phyloP scores from a whole-genome alignment of 2,113 vertebrate species.

The Sarotherodon lohbergeri region DNA sequence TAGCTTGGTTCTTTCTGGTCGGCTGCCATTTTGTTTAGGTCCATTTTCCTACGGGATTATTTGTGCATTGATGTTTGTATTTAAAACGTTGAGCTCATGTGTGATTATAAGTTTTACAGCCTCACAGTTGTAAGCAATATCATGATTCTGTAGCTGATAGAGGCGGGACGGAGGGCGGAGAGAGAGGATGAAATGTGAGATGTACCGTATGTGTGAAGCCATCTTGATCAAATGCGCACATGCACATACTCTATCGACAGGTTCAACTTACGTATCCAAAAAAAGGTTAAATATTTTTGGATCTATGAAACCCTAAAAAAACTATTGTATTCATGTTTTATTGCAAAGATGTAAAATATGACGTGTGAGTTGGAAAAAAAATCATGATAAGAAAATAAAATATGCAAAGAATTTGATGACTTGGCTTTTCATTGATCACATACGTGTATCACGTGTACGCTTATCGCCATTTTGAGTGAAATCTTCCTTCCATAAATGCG shows the following conservation, averaged over 20 bases:
- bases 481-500: not conserved
- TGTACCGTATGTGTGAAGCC: slow-evolving; percentile 75
- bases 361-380: slow-evolving; percentile 94
- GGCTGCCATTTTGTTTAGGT: slow-evolving; percentile 86
- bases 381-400: slow-evolving; percentile 90
- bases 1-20: slow-evolving; percentile 86
- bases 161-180: slow-evolving; percentile 54
- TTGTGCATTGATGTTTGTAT: slow-evolving; percentile 97
- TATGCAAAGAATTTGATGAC: slow-evolving; percentile 96
- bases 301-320: slow-evolving; percentile 95
- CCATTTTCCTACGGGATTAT: slow-evolving; percentile 85
- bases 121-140: slow-evolving; percentile 97
- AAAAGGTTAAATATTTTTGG: slow-evolving; percentile 95
- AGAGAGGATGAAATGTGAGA: slow-evolving; percentile 32
- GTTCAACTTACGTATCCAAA: slow-evolving; percentile 71
- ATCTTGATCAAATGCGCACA: slow-evolving; percentile 78
- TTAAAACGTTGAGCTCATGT: slow-evolving; percentile 84
- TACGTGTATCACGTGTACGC: not conserved
- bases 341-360: slow-evolving; percentile 99
- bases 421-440: slow-evolving; percentile 63
- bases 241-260: slow-evolving; percentile 66
- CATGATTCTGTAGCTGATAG: slow-evolving; percentile 90
- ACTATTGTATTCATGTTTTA: slow-evolving; percentile 99
- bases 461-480: not conserved
- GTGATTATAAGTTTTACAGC: slow-evolving; percentile 92